These are phyloP conservation scores for Brotula barbata DNA, from an alignment of 2,797 vertebrate genomes.

Conservation along the genomic window DNA sequence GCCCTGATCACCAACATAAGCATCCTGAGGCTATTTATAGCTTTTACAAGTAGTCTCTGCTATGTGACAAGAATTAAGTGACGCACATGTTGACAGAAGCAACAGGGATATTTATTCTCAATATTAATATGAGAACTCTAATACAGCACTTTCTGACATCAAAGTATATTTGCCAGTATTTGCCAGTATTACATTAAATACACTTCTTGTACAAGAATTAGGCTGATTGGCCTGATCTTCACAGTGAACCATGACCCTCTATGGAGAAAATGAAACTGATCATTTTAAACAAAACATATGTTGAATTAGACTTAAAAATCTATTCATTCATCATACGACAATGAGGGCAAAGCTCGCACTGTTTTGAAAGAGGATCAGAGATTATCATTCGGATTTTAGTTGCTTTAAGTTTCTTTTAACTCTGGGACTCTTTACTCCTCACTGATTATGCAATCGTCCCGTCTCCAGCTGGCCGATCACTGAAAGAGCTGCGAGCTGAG, in stretches of 20 bases:
- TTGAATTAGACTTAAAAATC: no score
- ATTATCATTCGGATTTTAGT: neutral
- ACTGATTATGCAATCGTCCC: constrained; percentile 42
- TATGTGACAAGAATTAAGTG: constrained; percentile 63
- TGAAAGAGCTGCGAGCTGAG: constrained; percentile 41
- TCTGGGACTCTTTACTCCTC: constrained; percentile 8
- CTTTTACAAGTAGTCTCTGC: constrained; percentile 61
- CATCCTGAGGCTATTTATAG: constrained; percentile 82
- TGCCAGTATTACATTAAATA: no score
- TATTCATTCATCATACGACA: neutral
- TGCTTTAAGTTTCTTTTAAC: no score
- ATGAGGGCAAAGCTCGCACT: neutral
- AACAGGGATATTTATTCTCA: constrained; percentile 45
- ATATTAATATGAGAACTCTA: constrained; percentile 3
- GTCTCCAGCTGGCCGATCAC: constrained; percentile 15
- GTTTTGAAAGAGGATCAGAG: neutral
- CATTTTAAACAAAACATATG: no score
- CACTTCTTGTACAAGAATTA: constrained; percentile 1
- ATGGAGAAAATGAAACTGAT: constrained; percentile 3
- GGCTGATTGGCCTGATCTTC: constrained; percentile 3
- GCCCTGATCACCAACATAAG: constrained; percentile 68
- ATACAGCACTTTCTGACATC: no score
- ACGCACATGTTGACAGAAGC: constrained; percentile 58
- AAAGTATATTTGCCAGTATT: no score
- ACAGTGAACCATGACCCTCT: neutral